Conservation (phyloP, 2,797 vertebrate genomes). For the Gambusia yucatana region DNA sequence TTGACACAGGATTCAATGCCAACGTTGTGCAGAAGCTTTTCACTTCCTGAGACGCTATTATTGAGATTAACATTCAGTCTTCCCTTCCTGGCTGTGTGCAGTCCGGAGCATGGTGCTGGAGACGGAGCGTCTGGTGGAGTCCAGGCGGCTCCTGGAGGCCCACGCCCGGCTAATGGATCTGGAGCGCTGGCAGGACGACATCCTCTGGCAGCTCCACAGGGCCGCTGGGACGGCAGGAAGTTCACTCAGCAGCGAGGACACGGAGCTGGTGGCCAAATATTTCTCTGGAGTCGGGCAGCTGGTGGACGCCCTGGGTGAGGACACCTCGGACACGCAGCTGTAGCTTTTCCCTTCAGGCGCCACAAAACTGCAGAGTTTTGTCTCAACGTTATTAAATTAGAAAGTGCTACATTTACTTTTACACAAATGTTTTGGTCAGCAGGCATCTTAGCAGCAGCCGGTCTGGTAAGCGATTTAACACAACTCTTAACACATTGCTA, state of each 20-base stretch:
- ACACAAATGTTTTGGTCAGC: neutral
- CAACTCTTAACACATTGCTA: neutral
- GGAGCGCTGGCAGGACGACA: conserved; percentile 89
- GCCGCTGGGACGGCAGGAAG: conserved; percentile 46
- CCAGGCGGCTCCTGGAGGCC: conserved; percentile 88
- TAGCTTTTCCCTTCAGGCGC: neutral
- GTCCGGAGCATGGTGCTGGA: conserved; percentile 83
- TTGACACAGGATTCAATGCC: neutral
- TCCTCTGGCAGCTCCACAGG: conserved; percentile 84
- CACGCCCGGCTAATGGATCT: conserved; percentile 89
- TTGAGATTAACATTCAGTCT: neutral
- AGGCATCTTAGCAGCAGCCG: neutral
- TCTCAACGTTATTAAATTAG: neutral
- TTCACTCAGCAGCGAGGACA: conserved; percentile 70
- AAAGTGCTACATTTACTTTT: neutral
- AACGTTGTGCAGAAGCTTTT: neutral
- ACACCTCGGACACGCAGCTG: conserved; percentile 11
- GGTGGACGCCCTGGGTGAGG: conserved; percentile 86
- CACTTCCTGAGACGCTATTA: neutral
- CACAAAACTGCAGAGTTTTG: neutral
- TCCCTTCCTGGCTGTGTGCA: conserved; percentile 42
- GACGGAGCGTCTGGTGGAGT: conserved; percentile 84
- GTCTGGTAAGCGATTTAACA: neutral
- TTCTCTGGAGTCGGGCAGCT: conserved; percentile 87
- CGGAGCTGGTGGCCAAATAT: conserved; percentile 82